Evolutionary conservation across 2,888 invertebrate genomes (phyloP), one percentile per base, ranked within the genome.

Genomic region (Dynastes maya): DNA sequence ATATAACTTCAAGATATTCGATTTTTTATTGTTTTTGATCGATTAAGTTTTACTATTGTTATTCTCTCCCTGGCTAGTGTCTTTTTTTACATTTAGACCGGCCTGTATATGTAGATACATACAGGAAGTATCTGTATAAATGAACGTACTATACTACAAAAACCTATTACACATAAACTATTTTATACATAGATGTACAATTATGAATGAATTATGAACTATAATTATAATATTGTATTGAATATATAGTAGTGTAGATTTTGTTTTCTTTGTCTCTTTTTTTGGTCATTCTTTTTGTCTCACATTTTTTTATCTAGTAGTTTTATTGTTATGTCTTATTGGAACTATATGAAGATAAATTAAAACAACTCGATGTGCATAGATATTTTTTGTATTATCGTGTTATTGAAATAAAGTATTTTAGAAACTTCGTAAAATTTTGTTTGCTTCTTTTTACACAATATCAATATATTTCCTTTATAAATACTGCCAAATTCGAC

Each of bases 331-430:
- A 51, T n/a, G 51, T 68, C 27, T 68, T 68, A 68, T 68, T 68
- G 22, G 55, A 58, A 16, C 22, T 51, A 22, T 51, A 22, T 68
- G 68, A 27, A 68, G 29, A 68, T 68, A 68, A 68, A 51, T 68
- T 68, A 68, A 68, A 51, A 40, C 9, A 68, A 68, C 16, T 68
- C 49, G 53, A 68, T 51, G 68, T 68, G 68, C 68, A 68, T 68
- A 65, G 45, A 11, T 58, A 8, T 22, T 58, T 27, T 68, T 68
- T 51, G 68, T 51, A 53, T 68, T 68, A 68, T 68, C 51, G 68
- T 68, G 68, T 68, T 68, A 68, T 68, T 68, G 29, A 68, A 68
- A 68, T 68, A 68, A 68, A 68, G 68, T 68, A 51, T 68, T 68
- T 68, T 68, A 68, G 68, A 68, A 68, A 68, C 29, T 51, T 51